A percentile compares a stretch with the other conserved stretches of the same genome.
Evolutionary conservation across 2,113 vertebrate genomes (phyloP).

Genomic region (Crotalus horridus): DNA sequence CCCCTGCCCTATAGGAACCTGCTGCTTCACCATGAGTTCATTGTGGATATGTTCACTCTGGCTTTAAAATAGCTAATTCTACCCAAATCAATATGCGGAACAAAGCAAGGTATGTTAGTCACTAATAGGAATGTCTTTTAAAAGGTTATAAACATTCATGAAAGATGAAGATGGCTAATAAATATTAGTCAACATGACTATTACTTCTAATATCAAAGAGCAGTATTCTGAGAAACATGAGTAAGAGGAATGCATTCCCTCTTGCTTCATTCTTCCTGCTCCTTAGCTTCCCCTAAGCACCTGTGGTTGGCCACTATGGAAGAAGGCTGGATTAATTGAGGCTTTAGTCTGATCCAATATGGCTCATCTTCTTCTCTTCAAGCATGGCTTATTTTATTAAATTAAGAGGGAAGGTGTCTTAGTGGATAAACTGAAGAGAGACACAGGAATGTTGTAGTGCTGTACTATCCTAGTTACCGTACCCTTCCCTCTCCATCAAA

Average conservation of each 20-base stretch:
- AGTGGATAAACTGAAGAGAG: not conserved
- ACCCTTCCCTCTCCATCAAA: not conserved
- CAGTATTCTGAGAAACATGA: not conserved
- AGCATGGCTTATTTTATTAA: not conserved
- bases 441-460: not conserved
- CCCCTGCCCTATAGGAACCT: not conserved
- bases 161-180: not conserved
- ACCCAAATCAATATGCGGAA: not conserved
- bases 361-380: not conserved
- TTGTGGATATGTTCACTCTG: not conserved
- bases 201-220: not conserved
- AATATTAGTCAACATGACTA: not conserved
- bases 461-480: too few relatives aligned
- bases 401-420: too few relatives aligned
- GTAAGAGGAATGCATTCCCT: not conserved
- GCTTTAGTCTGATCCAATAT: not conserved
- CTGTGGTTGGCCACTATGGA: not conserved
- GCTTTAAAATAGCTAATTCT: not conserved
- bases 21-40: not conserved
- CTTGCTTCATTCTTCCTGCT: not conserved
- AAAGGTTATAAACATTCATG: not conserved
- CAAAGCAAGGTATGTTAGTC: not conserved
- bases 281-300: not conserved
- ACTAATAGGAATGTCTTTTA: not conserved
- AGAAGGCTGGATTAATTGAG: not conserved